phyloP scores from a whole-genome alignment of 2,888 invertebrate species.

The Ptilodon capucinus region DNA sequence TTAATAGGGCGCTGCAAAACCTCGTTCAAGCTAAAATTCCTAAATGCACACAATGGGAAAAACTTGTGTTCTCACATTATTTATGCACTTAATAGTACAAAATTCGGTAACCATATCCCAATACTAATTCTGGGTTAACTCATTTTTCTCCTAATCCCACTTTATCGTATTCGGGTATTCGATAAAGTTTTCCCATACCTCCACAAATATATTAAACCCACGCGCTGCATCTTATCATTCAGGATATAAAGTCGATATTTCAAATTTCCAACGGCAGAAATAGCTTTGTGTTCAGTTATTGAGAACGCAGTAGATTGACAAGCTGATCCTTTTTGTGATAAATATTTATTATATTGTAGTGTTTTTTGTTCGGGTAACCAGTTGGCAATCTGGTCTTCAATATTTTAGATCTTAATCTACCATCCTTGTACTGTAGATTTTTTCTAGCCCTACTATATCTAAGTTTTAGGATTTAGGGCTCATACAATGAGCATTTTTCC shows the following conservation, averaged over 20 bases:
- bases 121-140: background rate
- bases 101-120: background rate
- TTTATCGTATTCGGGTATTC: conserved; percentile 55
- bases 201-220: conserved; percentile 39
- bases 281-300: conserved; percentile 40
- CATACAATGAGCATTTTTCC: no score
- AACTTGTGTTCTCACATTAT: no score
- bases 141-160: conserved; percentile 46
- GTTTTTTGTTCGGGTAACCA: conserved; percentile 36
- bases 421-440: no score
- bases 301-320: conserved; percentile 54
- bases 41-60: no score
- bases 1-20: no score
- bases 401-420: no score
- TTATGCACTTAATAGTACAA: no score
- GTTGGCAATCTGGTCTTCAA: no score
- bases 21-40: no score
- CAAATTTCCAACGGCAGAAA: conserved; percentile 24
- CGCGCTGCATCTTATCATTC: conserved; percentile 1
- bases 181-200: conserved; percentile 50
- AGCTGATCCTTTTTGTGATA: conserved; percentile 55
- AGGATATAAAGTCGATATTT: conserved; percentile 17
- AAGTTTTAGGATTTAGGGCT: no score
- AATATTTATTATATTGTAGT: conserved; percentile 45
- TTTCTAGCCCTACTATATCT: no score